Evolutionary conservation across 2,797 vertebrate genomes (phyloP).

Genomic region (Nyctibius grandis): DNA sequence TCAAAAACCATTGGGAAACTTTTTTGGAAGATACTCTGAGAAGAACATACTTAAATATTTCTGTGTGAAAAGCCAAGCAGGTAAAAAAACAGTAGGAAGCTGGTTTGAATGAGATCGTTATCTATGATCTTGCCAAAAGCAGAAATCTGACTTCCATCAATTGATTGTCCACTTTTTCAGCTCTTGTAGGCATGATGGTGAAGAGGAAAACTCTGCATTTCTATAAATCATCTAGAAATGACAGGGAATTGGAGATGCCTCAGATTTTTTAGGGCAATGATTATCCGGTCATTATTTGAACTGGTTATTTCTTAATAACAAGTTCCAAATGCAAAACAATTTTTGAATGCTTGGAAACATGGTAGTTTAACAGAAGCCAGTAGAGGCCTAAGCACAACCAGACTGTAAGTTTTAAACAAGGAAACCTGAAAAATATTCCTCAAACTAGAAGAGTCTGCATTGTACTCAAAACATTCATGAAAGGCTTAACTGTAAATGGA

Average conservation of each 20-base stretch:
- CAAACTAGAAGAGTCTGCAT: neutral
- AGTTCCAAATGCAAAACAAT: neutral
- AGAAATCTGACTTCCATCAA: neutral
- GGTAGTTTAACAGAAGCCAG: neutral
- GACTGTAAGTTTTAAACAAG: neutral
- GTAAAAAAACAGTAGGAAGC: neutral
- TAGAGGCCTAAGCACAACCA: neutral
- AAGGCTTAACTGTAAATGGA: neutral
- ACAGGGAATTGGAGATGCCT: neutral
- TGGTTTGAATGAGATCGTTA: neutral
- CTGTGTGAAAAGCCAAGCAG: neutral
- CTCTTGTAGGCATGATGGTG: neutral
- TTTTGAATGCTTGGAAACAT: neutral
- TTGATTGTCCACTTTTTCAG: neutral
- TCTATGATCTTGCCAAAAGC: neutral
- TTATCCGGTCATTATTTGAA: slow-evolving; percentile 11
- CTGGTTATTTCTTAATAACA: neutral
- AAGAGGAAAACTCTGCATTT: neutral
- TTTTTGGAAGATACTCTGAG: neutral
- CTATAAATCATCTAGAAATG: neutral
- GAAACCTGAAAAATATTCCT: neutral
- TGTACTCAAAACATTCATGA: neutral
- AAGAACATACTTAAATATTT: neutral
- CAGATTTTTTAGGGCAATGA: neutral
- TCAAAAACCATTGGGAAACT: neutral